phyloP scores from a whole-genome alignment of 2,113 vertebrate species.

The Plotosus lineatus region DNA sequence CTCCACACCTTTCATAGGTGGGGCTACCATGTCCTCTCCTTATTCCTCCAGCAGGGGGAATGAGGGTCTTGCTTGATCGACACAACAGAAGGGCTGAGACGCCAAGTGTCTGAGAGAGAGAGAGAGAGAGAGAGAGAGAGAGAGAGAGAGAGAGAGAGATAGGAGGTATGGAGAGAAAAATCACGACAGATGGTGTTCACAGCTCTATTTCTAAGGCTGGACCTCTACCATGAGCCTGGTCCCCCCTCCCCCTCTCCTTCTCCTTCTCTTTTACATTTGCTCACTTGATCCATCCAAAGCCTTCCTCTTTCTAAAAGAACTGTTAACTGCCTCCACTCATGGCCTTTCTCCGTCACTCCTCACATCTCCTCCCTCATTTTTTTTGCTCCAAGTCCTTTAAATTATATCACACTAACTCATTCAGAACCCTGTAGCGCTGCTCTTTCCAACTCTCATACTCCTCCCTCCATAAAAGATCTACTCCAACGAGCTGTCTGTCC shows the following conservation, averaged over 20 bases:
- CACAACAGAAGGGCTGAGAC: constrained; percentile 50
- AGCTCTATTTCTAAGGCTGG: constrained; percentile 84
- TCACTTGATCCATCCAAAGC: constrained; percentile 35
- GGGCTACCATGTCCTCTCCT: constrained; percentile 25
- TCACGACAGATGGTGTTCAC: constrained; percentile 82
- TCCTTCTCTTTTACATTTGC: constrained; percentile 54
- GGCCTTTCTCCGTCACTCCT: constrained; percentile 32
- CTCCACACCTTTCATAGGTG: constrained; percentile 55
- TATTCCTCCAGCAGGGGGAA: constrained; percentile 34
- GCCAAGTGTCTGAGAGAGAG: constrained; percentile 18
- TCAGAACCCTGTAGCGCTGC: constrained; percentile 24
- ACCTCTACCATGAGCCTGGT: constrained; percentile 74
- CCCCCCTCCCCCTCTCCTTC: constrained; percentile 60
- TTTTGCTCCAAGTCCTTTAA: constrained; percentile 36
- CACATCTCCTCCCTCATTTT: constrained; percentile 32
- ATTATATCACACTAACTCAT: constrained; percentile 29
- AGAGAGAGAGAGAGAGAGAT: constrained; percentile 59
- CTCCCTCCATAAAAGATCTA: constrained; percentile 15
- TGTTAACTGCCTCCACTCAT: constrained; percentile 26
- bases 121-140: constrained; percentile 26
- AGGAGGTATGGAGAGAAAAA: constrained; percentile 65
- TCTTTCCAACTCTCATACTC: constrained; percentile 33
- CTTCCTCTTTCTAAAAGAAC: constrained; percentile 46
- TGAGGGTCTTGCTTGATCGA: constrained; percentile 44
- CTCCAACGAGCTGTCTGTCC: constrained; percentile 26